Evolutionary conservation across 2,797 vertebrate genomes (phyloP).

Genomic region (Sphenodon punctatus): DNA sequence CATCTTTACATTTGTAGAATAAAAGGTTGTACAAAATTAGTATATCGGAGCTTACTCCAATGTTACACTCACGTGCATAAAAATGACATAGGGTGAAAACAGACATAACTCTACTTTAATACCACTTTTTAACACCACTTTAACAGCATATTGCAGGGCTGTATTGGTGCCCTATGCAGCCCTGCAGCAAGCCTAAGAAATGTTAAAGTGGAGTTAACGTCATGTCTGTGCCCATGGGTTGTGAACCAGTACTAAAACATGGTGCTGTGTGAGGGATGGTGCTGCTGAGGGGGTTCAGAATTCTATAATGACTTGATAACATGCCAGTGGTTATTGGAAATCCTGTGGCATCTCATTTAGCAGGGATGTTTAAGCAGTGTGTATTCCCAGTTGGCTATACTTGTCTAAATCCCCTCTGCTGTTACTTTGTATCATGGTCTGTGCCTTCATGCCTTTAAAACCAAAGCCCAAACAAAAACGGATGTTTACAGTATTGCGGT

Average conservation of each 20-base stretch:
- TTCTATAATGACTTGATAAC: background rate
- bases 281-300: background rate
- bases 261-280: background rate
- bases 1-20: background rate
- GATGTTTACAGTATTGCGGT: background rate
- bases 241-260: background rate
- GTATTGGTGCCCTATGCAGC: too few species aligned
- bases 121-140: too few species aligned
- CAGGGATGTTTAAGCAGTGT: too few species aligned
- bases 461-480: fast-evolving
- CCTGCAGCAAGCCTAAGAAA: too few species aligned
- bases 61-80: background rate
- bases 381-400: too few species aligned
- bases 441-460: fast-evolving
- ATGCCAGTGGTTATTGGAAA: background rate
- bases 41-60: background rate
- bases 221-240: too few species aligned
- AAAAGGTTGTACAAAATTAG: background rate
- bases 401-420: too few species aligned
- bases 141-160: too few species aligned
- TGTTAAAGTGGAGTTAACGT: too few species aligned
- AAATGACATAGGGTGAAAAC: too few species aligned
- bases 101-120: too few species aligned
- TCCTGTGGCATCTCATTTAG: background rate
- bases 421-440: too few species aligned